phyloP scores from a whole-genome alignment of 1,140 invertebrate genomes.

The Drosophila sturtevanti region DNA sequence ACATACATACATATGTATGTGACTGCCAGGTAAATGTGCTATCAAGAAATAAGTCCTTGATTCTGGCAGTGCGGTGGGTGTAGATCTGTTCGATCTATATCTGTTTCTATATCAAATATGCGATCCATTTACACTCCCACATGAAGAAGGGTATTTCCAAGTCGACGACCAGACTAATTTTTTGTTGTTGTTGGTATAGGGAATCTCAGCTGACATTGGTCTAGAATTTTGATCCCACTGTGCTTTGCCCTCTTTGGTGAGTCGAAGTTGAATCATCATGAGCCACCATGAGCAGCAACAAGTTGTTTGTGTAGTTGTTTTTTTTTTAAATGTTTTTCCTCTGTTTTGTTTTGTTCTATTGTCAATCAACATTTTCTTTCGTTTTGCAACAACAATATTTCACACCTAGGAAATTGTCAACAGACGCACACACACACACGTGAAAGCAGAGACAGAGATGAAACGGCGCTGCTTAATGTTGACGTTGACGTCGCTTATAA shows the following conservation, averaged over 20 bases:
- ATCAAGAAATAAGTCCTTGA: background rate
- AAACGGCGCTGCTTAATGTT: constrained; percentile 41
- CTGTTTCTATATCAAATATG: no score
- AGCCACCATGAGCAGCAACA: constrained; percentile 34
- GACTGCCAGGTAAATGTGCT: background rate
- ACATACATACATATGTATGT: no score
- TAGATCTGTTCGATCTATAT: background rate
- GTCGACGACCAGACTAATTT: background rate
- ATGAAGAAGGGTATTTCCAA: background rate
- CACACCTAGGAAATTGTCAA: constrained; percentile 49
- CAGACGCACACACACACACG: constrained; percentile 7
- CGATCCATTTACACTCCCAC: no score
- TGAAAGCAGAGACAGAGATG: constrained; percentile 25
- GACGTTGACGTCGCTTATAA: constrained; percentile 48
- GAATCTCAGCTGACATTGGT: constrained; percentile 3
- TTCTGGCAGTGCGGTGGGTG: no score
- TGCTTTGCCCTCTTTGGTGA: constrained; percentile 8
- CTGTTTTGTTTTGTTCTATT: constrained; percentile 53
- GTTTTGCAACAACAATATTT: constrained; percentile 64
- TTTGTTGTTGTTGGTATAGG: background rate
- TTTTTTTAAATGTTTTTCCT: constrained; percentile 20
- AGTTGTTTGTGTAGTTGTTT: constrained; percentile 41
- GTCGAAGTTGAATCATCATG: constrained; percentile 51
- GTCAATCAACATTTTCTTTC: constrained; percentile 59
- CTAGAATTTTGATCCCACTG: constrained; percentile 34